Evolutionary conservation across 1,140 invertebrate species (phyloP), one percentile per base, ranked within the genome.

Genomic region (Mamestra configurata): DNA sequence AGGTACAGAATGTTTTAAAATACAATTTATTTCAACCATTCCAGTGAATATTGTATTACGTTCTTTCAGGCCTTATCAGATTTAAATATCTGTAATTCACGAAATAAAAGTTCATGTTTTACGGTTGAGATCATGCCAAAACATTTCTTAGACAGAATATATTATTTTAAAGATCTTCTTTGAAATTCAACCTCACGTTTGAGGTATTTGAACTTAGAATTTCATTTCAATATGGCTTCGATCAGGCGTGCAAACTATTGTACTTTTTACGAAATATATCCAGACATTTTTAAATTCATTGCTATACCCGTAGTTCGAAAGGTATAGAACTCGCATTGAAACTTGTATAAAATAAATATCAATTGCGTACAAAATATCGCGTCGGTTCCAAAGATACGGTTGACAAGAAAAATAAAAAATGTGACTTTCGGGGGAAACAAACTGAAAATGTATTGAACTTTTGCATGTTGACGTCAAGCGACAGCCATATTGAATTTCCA

Each of bases 321-420:
- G 35, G 18, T 18, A 22, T 40, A 40, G 61, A 40, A 66, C 18
- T 20, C 35, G 35, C 40, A 66, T 40, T 20, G 18, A 4, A 20
- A 40, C 4, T 66, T 66, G 35, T 22, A 11, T 53, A 13, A n/a
- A 24, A 57, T 57, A 57, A 57, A 57, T 57, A 57, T 27, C 53
- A 57, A 57, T 4, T 24, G 53, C 53, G 15, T 24, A 24, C 22
- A 24, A 27, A 53, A 55, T 8, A 15, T 46, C 13, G 43, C 15
- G 10, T 2, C 13, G 43, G 11, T 10, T 46, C 15, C 43, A 46
- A 15, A 15, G 43, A 46, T 46, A 1, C 13, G 15, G 11, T 13
- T 15, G 43, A 46, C 43, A 46, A 13, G 13, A 15, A 46, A 46
- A 13, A 46, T 46, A 15, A 46, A 46, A 46, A 46, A 46, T 15